Percentiles rank a stretch among this genome's conserved stretches.
phyloP scores from a whole-genome alignment of 2,113 vertebrate species.

The Plotosus lineatus region DNA sequence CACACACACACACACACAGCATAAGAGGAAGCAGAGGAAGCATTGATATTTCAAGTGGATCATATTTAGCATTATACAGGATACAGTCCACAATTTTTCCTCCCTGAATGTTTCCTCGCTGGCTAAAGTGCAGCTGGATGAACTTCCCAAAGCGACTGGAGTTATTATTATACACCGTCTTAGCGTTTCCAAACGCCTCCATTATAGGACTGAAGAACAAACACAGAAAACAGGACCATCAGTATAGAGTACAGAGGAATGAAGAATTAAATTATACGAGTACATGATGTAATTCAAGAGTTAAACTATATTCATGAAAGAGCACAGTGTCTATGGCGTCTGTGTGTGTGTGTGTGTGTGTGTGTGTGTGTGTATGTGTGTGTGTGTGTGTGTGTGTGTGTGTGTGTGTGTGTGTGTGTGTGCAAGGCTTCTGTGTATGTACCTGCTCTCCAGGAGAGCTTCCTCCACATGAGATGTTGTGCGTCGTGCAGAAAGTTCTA shows the following conservation, averaged over 20 bases:
- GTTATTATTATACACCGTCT: constrained; percentile 98
- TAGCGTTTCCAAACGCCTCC: constrained; percentile 97
- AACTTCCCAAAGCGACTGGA: constrained; percentile 98
- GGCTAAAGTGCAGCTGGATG: constrained; percentile 90
- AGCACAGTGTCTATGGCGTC: constrained; percentile 9
- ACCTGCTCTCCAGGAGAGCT: constrained; percentile 97
- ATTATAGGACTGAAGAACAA: constrained; percentile 85
- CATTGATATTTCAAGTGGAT: neutral
- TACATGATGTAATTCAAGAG: neutral
- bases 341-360: constrained; percentile 9
- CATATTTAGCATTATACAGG: constrained; percentile 61
- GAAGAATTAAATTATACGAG: neutral
- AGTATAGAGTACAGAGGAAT: neutral
- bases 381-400: neutral
- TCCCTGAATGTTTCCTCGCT: constrained; percentile 96
- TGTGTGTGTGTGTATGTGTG: neutral
- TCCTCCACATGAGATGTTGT: constrained; percentile 85
- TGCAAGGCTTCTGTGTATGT: too few species aligned
- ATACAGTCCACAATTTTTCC: constrained; percentile 98
- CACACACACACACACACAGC: neutral
- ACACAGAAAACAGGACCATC: too few species aligned
- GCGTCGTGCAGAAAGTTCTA: constrained; percentile 78
- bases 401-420: constrained; percentile 9
- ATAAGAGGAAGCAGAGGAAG: constrained; percentile 32
- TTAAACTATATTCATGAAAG: neutral